Evolutionary conservation across 2,797 vertebrate species (phyloP).

Genomic region (Morelia viridis): DNA sequence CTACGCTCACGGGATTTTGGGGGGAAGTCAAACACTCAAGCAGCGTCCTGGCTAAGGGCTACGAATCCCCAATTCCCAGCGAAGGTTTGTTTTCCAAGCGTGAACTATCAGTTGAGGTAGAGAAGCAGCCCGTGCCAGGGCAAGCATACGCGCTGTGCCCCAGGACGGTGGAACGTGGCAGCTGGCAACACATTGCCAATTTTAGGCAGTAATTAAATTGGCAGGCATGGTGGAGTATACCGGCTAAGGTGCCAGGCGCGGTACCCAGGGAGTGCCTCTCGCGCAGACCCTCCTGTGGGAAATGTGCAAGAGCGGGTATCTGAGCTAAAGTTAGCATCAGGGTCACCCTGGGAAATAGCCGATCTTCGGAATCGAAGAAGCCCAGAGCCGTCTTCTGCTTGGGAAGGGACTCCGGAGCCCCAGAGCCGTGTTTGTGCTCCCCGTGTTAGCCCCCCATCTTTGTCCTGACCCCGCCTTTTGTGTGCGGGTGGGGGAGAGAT

Average conservation of each 20-base stretch:
- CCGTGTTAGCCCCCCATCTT: not conserved
- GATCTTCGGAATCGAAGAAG: too few species aligned
- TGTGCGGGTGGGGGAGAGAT: too few species aligned
- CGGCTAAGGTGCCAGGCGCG: not conserved
- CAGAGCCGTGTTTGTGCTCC: not conserved
- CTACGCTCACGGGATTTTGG: not conserved
- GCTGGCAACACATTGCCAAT: not conserved
- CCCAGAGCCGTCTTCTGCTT: not conserved
- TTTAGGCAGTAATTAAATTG: constrained; percentile 1
- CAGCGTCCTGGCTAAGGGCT: rapidly evolving
- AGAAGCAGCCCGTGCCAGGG: not conserved
- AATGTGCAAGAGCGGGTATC: not conserved
- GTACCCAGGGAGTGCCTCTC: not conserved
- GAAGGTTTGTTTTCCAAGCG: rapidly evolving
- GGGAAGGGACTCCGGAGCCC: not conserved
- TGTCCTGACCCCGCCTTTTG: too few species aligned
- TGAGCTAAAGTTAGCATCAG: not conserved
- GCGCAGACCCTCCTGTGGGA: not conserved
- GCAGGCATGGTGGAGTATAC: not conserved
- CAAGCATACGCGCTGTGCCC: too few species aligned
- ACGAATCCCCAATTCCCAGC: not conserved
- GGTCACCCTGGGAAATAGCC: not conserved
- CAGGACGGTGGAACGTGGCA: not conserved
- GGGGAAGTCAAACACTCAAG: not conserved
- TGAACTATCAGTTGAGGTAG: rapidly evolving